Base-by-base conservation (phyloP, 92 coral and sea anemone species). In the Umimayanthus chanpuru region DNA sequence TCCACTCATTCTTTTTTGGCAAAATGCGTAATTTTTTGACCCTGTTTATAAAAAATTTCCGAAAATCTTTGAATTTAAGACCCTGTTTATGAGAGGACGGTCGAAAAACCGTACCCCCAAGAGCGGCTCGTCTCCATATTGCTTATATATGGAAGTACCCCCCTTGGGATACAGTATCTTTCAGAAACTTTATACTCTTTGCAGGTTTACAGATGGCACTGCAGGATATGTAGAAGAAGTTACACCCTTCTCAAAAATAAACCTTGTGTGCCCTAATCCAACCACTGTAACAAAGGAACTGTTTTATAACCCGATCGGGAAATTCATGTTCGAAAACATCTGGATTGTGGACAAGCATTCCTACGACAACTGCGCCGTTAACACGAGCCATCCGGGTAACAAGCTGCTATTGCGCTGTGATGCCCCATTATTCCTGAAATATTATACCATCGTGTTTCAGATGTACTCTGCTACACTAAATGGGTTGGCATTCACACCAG, bases 401-500 rank as follows among this genome's bases (percentile, higher is more conserved):
- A 82, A 56, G 38, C 64, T 41, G 16, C 30, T 82, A 25, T n/a
- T 82, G 29, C 55, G 76, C 5, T 81, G 76, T 11, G 39, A 81
- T 47, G 39, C 86, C 14, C 86, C 86, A 18, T 10, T 66, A 36
- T 23, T n/a, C 36, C 86, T 81, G 11, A 66, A 65, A 23, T 81
- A 65, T n/a, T 66, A 65, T 76, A 81, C 86, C 0, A 65, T 81
- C n/a, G 86, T 81, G 58, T 81, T 81, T 29, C 86, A 81, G 30
- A 65, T 81, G 76, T 81, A 65, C 39, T 65, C 86, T 40, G 86
- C 86, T 23, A 66, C 86, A 25, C 3, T 23, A 15, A 23, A 81
- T 3, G 86, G 76, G 6, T 41, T 81, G 76, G 58, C 20, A 5
- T 81, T 81, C 38, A n/a, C n/a, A n/a, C 86, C 86, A 0, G 86